These are phyloP conservation scores for Wiebesia pumilae DNA, from an alignment of 1,140 invertebrate species.

Conservation along the genomic window DNA sequence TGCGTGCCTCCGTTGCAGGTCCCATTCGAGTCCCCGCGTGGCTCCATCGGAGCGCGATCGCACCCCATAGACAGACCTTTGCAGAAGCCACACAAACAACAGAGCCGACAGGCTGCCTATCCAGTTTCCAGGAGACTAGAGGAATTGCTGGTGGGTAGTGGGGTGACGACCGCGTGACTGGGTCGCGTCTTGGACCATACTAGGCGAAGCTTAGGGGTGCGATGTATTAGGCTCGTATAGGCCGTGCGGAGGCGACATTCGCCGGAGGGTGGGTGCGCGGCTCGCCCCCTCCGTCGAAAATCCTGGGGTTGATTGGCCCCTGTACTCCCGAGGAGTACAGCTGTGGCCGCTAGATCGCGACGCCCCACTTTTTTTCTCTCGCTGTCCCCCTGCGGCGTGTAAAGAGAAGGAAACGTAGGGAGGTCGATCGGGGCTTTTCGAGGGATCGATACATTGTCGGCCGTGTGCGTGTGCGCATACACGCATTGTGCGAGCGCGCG, in stretches of 20 bases:
- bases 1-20: slow-evolving; percentile 43
- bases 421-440: slow-evolving; percentile 24
- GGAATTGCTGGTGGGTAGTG: background rate
- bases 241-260: background rate
- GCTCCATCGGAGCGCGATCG: background rate
- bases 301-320: slow-evolving; percentile 29
- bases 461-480: background rate
- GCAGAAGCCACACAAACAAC: slow-evolving; percentile 16
- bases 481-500: background rate
- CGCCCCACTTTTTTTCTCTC: slow-evolving; percentile 4
- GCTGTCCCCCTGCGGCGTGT: background rate
- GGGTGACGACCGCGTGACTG: background rate
- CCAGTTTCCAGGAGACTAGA: slow-evolving; percentile 10
- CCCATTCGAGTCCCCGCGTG: slow-evolving; percentile 57
- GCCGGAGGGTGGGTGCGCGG: background rate
- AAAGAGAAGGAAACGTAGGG: background rate
- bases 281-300: slow-evolving; percentile 23
- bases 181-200: background rate
- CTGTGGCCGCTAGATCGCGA: background rate
- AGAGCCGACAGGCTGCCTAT: background rate
- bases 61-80: background rate
- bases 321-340: background rate
- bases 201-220: slow-evolving; percentile 39
- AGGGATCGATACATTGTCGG: slow-evolving; percentile 14
- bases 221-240: slow-evolving; percentile 47